phyloP scores from a whole-genome alignment of 2,797 vertebrate species.

The Prionace glauca region DNA sequence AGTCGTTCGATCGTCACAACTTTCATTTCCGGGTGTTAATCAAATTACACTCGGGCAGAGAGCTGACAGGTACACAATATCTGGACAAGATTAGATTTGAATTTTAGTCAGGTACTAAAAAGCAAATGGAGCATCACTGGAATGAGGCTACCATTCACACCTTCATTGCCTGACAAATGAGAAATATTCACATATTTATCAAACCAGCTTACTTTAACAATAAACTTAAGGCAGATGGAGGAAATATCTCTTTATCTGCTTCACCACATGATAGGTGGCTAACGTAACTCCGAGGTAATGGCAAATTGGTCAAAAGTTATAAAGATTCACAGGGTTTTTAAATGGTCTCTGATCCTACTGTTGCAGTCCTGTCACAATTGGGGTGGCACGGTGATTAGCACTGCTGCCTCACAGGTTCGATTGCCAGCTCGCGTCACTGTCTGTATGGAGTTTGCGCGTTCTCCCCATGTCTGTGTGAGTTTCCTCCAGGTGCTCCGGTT shows the following conservation, averaged over 20 bases:
- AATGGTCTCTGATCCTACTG: not conserved
- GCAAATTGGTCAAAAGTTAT: not conserved
- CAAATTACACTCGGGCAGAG: not conserved
- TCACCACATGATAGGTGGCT: not conserved
- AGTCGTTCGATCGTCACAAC: not conserved
- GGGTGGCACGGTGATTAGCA: too few relatives aligned
- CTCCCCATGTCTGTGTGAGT: too few relatives aligned
- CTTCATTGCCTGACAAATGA: not conserved
- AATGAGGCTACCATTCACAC: not conserved
- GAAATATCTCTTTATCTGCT: not conserved
- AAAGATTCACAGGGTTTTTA: not conserved
- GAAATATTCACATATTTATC: not conserved
- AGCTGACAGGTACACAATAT: too few relatives aligned
- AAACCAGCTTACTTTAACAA: not conserved
- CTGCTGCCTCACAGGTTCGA: too few relatives aligned
- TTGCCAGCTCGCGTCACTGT: too few relatives aligned
- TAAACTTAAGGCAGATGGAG: not conserved
- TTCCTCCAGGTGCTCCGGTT: too few relatives aligned
- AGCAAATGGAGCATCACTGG: not conserved
- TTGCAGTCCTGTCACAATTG: too few relatives aligned
- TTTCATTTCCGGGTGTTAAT: too few relatives aligned
- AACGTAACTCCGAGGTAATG: not conserved
- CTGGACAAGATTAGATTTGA: not conserved
- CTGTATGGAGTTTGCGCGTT: too few relatives aligned
- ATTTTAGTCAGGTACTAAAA: not conserved